Conservation (phyloP, 1,140 invertebrate species). For the Drosophila lini region DNA sequence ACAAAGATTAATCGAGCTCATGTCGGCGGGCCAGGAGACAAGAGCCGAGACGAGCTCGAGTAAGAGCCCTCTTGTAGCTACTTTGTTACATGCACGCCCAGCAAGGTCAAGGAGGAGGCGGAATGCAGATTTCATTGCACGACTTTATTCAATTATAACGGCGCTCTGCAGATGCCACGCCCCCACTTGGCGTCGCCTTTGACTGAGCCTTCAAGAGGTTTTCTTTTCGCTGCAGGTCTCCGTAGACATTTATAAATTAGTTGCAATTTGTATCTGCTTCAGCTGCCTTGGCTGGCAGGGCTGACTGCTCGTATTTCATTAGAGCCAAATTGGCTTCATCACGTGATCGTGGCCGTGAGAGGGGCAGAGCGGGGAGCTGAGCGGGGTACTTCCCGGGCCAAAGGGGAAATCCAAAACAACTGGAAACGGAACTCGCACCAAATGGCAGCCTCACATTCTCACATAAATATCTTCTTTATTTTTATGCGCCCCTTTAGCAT, state of each 20-base stretch:
- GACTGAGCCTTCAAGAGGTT: conserved; percentile 11
- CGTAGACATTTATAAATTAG: conserved; percentile 61
- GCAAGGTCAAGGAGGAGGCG: conserved; percentile 27
- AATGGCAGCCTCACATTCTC: conserved; percentile 62
- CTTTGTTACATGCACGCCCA: conserved; percentile 19
- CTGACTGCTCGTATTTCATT: conserved; percentile 61
- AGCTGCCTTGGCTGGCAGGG: conserved; percentile 14
- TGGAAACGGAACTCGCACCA: conserved; percentile 73
- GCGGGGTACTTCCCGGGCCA: background rate
- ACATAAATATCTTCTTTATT: conserved; percentile 58
- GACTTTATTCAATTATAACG: conserved; percentile 26
- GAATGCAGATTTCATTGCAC: conserved; percentile 30
- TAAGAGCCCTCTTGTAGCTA: conserved; percentile 16
- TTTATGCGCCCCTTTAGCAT: conserved; percentile 27
- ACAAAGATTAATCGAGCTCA: conserved; percentile 72
- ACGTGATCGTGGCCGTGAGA: conserved; percentile 45
- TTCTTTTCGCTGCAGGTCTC: conserved; percentile 13
- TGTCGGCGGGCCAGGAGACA: conserved; percentile 39
- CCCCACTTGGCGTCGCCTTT: conserved; percentile 7
- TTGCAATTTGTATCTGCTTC: conserved; percentile 68
- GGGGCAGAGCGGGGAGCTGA: conserved; percentile 2
- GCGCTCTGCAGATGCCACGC: conserved; percentile 12
- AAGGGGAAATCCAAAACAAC: conserved; percentile 33
- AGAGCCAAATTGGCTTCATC: conserved; percentile 63
- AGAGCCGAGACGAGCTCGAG: conserved; percentile 13